These are phyloP conservation scores for Myotis lucifugus DNA, from an alignment of 2,113 vertebrate species.

Conservation along the genomic window DNA sequence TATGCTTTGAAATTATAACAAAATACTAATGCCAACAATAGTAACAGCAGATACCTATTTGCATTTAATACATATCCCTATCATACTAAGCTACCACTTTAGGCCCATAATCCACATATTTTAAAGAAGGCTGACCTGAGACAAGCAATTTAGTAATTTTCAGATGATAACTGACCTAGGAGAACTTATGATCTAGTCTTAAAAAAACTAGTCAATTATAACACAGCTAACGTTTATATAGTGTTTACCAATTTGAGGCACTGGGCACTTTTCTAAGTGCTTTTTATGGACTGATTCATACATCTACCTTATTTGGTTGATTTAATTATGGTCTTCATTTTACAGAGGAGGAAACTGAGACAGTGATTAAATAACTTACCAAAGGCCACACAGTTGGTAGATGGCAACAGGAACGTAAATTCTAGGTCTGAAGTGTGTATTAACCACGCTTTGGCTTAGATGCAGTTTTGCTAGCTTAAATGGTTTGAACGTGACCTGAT, in stretches of 20 bases:
- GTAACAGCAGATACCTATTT: not conserved
- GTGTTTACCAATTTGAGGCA: not conserved
- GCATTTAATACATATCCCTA: not conserved
- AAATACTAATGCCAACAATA: slow-evolving; percentile 25
- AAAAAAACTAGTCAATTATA: not conserved
- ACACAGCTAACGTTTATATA: not conserved
- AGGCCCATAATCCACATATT: not conserved
- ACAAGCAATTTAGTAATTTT: slow-evolving; percentile 1
- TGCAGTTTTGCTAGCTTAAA: not conserved
- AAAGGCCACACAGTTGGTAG: not conserved
- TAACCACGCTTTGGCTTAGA: not conserved
- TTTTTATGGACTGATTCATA: not conserved
- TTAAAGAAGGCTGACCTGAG: not conserved
- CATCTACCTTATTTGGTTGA: not conserved
- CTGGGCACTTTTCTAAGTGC: not conserved
- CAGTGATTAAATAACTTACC: not conserved
- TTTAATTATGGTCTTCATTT: not conserved
- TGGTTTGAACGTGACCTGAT: not conserved
- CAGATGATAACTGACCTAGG: not conserved
- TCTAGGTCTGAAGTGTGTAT: not conserved
- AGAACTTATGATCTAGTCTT: not conserved
- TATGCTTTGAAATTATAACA: not conserved
- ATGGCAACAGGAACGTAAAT: not conserved
- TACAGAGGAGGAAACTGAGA: not conserved
- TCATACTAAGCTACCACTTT: not conserved